A percentile compares a stretch with the other conserved stretches of the same genome.
Conservation (phyloP, 2,113 vertebrate species). For the Pterocles burchelli region DNA sequence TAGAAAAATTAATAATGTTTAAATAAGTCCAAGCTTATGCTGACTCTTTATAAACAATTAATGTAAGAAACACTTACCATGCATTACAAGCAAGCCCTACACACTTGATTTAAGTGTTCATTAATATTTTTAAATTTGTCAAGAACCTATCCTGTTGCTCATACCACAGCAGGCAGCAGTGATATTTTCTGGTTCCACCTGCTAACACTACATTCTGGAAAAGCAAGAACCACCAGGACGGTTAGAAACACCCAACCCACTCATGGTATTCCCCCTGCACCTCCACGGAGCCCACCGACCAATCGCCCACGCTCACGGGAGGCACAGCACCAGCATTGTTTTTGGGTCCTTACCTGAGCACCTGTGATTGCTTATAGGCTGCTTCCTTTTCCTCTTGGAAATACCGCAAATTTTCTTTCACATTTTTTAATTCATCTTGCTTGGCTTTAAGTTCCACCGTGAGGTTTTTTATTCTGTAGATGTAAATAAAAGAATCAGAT, state of each 20-base stretch:
- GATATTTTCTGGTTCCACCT: neutral
- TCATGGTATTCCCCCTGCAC: slow-evolving; percentile 39
- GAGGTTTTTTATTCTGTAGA: slow-evolving; percentile 68
- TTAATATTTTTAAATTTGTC: neutral
- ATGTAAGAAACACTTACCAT: neutral
- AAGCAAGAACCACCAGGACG: neutral
- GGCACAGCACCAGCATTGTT: neutral
- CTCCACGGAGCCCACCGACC: neutral
- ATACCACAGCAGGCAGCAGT: neutral
- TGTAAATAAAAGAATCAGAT: neutral
- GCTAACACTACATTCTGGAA: neutral
- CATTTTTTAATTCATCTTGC: slow-evolving; percentile 66
- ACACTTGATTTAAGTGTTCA: neutral
- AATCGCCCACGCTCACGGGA: neutral
- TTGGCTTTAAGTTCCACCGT: slow-evolving; percentile 73
- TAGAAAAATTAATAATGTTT: neutral
- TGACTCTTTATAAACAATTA: neutral
- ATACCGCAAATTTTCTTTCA: slow-evolving; percentile 62
- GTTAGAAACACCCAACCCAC: slow-evolving; percentile 64
- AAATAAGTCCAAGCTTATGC: neutral
- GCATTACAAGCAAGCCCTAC: neutral
- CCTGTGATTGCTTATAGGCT: slow-evolving; percentile 65
- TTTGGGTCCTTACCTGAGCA: slow-evolving; percentile 76
- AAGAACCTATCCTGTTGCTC: neutral
- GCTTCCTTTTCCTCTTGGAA: slow-evolving; percentile 71